Evolutionary conservation across 2,888 invertebrate species (phyloP).

Genomic region (Girardia tigrina): DNA sequence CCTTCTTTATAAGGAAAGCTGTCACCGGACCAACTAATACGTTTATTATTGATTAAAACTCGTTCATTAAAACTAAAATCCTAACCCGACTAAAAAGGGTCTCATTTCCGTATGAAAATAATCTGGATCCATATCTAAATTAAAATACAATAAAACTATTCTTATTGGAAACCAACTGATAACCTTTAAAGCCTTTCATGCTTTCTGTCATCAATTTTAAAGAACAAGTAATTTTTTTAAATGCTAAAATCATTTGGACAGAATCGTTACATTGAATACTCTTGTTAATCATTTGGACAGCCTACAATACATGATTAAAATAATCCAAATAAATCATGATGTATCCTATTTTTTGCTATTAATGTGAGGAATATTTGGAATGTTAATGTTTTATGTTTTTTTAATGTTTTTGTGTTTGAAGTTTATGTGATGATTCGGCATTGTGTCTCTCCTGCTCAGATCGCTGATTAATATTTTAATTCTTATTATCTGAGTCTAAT

Average conservation of each 20-base stretch:
- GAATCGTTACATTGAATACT: background rate
- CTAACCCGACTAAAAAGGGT: constrained; percentile 1
- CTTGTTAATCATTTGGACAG: background rate
- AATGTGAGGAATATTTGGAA: no score
- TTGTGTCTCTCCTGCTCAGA: no score
- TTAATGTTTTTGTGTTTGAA: no score
- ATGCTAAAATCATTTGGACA: background rate
- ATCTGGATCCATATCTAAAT: background rate
- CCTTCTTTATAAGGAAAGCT: background rate
- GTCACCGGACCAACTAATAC: background rate
- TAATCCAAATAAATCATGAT: no score
- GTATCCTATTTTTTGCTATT: no score
- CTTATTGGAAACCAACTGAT: background rate
- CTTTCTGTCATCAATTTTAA: background rate
- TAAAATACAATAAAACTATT: background rate
- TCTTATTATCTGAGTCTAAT: no score
- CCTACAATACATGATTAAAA: no score
- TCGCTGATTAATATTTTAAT: no score
- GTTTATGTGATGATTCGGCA: no score
- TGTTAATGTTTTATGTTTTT: no score
- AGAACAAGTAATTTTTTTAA: background rate
- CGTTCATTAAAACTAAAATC: background rate
- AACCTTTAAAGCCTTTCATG: background rate
- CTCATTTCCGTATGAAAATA: constrained; percentile 10
- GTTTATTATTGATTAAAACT: background rate